These are phyloP conservation scores for Cryptotermes secundus DNA, from an alignment of 1,140 invertebrate genomes.

Conservation along the genomic window DNA sequence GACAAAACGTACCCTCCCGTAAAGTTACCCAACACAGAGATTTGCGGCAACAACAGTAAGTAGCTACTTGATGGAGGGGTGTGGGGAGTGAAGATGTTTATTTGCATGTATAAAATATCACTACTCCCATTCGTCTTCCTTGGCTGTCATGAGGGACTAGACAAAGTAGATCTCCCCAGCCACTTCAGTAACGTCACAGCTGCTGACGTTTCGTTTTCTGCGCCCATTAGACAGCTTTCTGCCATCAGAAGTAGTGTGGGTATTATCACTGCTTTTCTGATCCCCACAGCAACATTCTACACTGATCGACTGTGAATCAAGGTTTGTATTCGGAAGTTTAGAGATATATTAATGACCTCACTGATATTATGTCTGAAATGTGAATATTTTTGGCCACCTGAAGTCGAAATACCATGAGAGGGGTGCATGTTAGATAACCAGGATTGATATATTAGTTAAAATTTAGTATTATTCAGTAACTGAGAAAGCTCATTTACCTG, in stretches of 20 bases:
- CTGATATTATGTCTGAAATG: too few species aligned
- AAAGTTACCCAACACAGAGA: not conserved
- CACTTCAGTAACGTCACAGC: not conserved
- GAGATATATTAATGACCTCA: too few species aligned
- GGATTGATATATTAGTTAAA: too few species aligned
- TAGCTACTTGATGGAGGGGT: not conserved
- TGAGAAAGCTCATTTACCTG: too few species aligned
- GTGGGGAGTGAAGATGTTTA: not conserved
- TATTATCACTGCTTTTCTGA: too few species aligned
- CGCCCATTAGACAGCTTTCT: not conserved
- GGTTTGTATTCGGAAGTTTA: too few species aligned
- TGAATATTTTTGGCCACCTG: too few species aligned
- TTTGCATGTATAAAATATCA: conserved; percentile 4
- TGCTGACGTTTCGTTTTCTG: not conserved
- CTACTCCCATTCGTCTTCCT: not conserved
- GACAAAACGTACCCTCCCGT: not conserved
- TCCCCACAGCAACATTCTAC: too few species aligned
- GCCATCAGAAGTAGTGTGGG: not conserved
- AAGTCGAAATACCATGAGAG: too few species aligned
- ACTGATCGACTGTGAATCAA: too few species aligned
- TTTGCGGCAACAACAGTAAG: not conserved
- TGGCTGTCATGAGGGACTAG: not conserved
- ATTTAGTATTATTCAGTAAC: too few species aligned
- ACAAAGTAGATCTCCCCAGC: not conserved
- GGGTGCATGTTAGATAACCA: too few species aligned